Conservation (phyloP, 2,888 invertebrate species). For the Netelia fuscicornis region DNA sequence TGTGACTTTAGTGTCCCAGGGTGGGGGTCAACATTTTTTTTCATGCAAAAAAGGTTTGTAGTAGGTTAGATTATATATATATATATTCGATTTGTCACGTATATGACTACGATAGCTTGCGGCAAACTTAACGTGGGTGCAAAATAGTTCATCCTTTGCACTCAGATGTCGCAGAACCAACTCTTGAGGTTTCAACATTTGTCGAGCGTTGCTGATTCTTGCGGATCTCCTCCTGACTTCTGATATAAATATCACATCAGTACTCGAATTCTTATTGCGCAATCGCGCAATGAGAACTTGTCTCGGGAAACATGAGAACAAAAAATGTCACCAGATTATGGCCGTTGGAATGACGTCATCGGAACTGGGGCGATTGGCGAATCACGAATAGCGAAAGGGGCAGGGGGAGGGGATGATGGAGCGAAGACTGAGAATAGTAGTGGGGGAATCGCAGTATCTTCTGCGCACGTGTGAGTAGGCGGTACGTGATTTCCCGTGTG, state of each 20-base stretch:
- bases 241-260: constrained; percentile 9
- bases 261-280: background rate
- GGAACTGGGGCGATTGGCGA: constrained; percentile 47
- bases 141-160: too few species aligned
- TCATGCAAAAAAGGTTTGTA: too few species aligned
- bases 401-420: background rate
- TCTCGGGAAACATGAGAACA: constrained; percentile 35
- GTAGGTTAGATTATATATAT: too few species aligned
- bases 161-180: too few species aligned
- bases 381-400: constrained; percentile 10
- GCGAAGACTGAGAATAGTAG: background rate
- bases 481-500: constrained; percentile 68
- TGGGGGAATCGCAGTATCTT: constrained; percentile 31
- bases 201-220: too few species aligned
- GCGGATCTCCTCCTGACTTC: too few species aligned
- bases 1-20: too few species aligned
- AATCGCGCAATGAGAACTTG: constrained; percentile 31
- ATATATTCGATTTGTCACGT: too few species aligned
- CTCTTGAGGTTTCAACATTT: too few species aligned
- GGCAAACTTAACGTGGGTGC: too few species aligned
- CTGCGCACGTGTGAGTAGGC: constrained; percentile 75
- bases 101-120: too few species aligned
- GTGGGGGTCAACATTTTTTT: too few species aligned
- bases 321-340: constrained; percentile 48
- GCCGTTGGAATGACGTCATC: constrained; percentile 74